phyloP scores from a whole-genome alignment of 2,888 invertebrate species.

The Galeopsomyia nigrocyanea region DNA sequence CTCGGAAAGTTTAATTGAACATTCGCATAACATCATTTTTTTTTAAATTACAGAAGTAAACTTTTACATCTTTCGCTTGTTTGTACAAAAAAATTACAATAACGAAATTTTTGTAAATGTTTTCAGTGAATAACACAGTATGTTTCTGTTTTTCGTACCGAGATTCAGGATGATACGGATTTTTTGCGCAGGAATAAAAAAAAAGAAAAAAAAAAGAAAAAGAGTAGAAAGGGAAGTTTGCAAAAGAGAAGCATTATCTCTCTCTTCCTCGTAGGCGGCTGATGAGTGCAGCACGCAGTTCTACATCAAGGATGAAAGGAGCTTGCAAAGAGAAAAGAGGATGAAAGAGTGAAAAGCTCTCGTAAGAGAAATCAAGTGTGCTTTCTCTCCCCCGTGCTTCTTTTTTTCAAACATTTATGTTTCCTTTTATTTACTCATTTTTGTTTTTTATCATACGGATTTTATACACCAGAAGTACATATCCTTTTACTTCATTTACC shows the following conservation, averaged over 20 bases:
- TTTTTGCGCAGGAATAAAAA: background rate
- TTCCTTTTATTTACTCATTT: background rate
- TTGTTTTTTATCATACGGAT: constrained; percentile 3
- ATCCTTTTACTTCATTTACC: no score
- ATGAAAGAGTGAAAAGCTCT: constrained; percentile 40
- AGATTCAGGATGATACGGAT: no score
- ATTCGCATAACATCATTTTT: no score
- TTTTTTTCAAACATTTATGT: constrained; percentile 34
- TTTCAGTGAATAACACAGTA: no score
- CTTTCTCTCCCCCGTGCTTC: constrained; percentile 40
- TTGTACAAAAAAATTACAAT: no score
- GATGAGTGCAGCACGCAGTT: constrained; percentile 40
- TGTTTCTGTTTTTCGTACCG: no score
- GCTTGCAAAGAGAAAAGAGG: constrained; percentile 10
- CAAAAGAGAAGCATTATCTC: constrained; percentile 55
- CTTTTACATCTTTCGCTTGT: no score
- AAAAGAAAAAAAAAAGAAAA: constrained; percentile 44
- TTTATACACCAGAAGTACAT: constrained; percentile 9
- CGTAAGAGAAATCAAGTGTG: constrained; percentile 38
- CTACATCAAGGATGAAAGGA: constrained; percentile 27
- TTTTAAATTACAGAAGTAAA: no score
- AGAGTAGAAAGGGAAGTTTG: constrained; percentile 46
- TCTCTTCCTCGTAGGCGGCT: constrained; percentile 41
- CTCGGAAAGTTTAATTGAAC: no score
- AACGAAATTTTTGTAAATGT: no score